Percentiles rank a stretch among this genome's conserved stretches.
These are phyloP conservation scores for Agrypnus murinus DNA, from an alignment of 2,888 invertebrate genomes.

Conservation along the genomic window DNA sequence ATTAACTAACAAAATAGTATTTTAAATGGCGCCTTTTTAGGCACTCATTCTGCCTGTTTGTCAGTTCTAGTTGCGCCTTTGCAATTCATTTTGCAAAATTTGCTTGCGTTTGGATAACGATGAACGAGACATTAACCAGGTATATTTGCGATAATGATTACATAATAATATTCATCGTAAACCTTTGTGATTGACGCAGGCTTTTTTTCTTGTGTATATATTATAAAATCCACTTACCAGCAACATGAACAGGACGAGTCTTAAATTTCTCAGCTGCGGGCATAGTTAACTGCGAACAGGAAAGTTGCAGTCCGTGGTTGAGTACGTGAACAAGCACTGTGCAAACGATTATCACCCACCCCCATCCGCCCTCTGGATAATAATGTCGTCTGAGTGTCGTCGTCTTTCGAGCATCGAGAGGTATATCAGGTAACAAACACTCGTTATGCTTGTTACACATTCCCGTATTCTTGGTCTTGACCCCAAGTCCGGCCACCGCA, in stretches of 20 bases:
- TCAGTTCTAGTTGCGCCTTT: too few species aligned
- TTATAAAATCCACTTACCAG: constrained; percentile 75
- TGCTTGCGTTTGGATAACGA: too few species aligned
- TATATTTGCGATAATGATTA: too few species aligned
- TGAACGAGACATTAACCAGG: too few species aligned
- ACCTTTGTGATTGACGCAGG: too few species aligned
- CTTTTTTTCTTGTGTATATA: not conserved
- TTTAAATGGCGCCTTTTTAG: too few species aligned
- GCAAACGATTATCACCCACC: constrained; percentile 86
- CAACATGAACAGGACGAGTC: constrained; percentile 76
- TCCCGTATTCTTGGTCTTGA: constrained; percentile 46
- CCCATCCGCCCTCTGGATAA: constrained; percentile 92
- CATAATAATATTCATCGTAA: too few species aligned
- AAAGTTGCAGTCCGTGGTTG: constrained; percentile 84
- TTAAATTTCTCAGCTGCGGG: constrained; percentile 77
- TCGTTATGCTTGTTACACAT: constrained; percentile 59
- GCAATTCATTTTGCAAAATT: too few species aligned
- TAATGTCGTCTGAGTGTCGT: constrained; percentile 78
- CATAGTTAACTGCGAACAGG: constrained; percentile 76
- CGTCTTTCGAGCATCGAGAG: constrained; percentile 68
- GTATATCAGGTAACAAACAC: constrained; percentile 63
- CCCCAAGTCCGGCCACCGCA: constrained; percentile 31
- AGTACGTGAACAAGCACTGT: constrained; percentile 83
- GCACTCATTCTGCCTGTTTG: too few species aligned
- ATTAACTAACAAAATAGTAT: too few species aligned